Percentiles rank a stretch among this genome's conserved stretches.
These are phyloP conservation scores for Meloidogyne hapla DNA, from an alignment of 1,140 invertebrate genomes.

Conservation along the genomic window DNA sequence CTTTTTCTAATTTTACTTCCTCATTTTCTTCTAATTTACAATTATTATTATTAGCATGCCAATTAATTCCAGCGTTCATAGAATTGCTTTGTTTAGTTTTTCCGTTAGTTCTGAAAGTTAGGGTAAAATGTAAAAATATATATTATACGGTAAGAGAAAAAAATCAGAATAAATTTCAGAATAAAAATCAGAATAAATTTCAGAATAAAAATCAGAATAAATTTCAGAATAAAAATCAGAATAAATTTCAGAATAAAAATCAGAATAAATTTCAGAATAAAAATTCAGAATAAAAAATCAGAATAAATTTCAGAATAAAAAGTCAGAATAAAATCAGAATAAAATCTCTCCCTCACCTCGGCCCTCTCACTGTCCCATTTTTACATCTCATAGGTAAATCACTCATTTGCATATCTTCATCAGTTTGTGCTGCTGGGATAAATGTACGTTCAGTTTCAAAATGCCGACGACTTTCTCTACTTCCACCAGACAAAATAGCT, in stretches of 20 bases:
- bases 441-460: constrained; percentile 62
- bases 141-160: background rate
- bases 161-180: background rate
- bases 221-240: background rate
- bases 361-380: constrained; percentile 4
- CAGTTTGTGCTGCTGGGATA: constrained; percentile 40
- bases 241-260: background rate
- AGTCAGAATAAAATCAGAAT: background rate
- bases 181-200: background rate
- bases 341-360: background rate
- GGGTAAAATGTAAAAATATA: background rate
- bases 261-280: background rate
- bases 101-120: background rate
- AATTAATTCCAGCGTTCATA: background rate
- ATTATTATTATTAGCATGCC: constrained; percentile 6
- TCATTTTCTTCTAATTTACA: background rate
- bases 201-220: no score
- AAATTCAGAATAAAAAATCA: background rate
- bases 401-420: constrained; percentile 9
- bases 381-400: constrained; percentile 17
- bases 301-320: background rate
- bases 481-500: constrained; percentile 42
- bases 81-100: background rate
- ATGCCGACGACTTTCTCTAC: constrained; percentile 21
- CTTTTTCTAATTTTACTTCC: background rate